A percentile compares a stretch with the other conserved stretches of the same genome.
These are phyloP conservation scores for Thelaira solivaga DNA, from an alignment of 2,888 invertebrate genomes.

Conservation along the genomic window DNA sequence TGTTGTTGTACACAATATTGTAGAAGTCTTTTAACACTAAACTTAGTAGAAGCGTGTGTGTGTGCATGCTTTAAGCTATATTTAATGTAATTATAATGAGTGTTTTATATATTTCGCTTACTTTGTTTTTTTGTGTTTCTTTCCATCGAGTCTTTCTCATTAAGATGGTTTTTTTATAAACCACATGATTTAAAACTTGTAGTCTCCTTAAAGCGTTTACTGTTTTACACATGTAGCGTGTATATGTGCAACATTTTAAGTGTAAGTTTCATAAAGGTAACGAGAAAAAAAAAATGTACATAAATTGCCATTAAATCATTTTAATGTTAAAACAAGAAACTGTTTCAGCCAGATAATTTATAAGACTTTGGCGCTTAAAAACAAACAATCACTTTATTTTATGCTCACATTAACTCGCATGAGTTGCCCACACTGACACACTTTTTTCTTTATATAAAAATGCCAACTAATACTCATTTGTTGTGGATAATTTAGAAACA, in stretches of 20 bases:
- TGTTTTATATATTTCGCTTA: conserved; percentile 5
- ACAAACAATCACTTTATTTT: too few species aligned
- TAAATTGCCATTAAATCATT: conserved; percentile 4
- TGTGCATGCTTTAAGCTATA: too few species aligned
- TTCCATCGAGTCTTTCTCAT: conserved; percentile 13
- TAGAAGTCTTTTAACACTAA: too few species aligned
- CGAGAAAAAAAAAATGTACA: too few species aligned
- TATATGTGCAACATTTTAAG: too few species aligned
- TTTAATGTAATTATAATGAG: conserved; percentile 39
- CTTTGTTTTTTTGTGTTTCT: background rate
- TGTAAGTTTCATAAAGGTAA: too few species aligned
- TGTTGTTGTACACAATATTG: too few species aligned
- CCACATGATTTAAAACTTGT: background rate
- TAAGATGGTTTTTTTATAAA: conserved; percentile 24
- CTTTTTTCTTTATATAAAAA: background rate
- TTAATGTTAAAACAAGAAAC: background rate
- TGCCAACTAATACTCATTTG: background rate
- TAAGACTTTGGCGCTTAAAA: background rate
- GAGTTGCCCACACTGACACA: background rate
- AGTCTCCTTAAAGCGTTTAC: background rate
- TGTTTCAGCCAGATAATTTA: background rate
- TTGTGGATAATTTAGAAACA: background rate
- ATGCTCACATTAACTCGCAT: too few species aligned
- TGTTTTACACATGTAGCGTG: too few species aligned
- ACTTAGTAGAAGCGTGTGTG: too few species aligned